Percentiles rank a stretch among this genome's conserved stretches.
Evolutionary conservation across 2,113 vertebrate species (phyloP).

Genomic region (Thomomys bottae): DNA sequence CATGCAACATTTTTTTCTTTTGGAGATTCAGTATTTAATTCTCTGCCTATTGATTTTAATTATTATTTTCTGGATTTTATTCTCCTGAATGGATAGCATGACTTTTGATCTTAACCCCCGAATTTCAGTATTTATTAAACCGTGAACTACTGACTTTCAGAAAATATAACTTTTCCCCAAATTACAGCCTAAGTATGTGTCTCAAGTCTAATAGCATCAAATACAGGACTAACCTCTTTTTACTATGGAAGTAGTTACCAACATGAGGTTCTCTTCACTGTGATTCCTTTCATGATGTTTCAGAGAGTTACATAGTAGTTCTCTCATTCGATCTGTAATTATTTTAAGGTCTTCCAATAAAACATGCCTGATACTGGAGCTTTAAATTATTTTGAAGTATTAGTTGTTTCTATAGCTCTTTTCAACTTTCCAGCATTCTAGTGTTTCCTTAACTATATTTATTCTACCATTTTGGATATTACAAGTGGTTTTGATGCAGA

Average conservation of each 20-base stretch:
- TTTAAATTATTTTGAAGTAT: neutral
- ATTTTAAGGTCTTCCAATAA: neutral
- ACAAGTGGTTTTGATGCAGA: neutral
- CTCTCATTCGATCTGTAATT: neutral
- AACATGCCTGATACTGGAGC: neutral
- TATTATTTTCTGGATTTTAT: neutral
- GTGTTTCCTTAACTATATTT: neutral
- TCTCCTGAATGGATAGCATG: neutral
- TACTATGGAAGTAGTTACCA: neutral
- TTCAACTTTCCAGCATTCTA: neutral
- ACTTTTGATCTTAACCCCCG: neutral
- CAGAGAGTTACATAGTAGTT: neutral
- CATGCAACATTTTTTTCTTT: too few relatives aligned
- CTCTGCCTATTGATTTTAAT: neutral
- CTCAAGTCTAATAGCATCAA: neutral
- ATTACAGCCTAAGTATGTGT: neutral
- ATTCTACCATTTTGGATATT: neutral
- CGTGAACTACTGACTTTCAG: neutral
- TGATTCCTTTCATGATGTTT: neutral
- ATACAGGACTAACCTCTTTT: fast-evolving
- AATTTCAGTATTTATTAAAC: neutral
- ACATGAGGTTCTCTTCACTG: neutral
- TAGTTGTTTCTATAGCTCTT: neutral
- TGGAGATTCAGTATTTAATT: too few relatives aligned
- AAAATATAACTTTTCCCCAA: neutral